These are phyloP conservation scores for Poeciliopsis occidentalis DNA, from an alignment of 2,113 vertebrate species.

Conservation along the genomic window DNA sequence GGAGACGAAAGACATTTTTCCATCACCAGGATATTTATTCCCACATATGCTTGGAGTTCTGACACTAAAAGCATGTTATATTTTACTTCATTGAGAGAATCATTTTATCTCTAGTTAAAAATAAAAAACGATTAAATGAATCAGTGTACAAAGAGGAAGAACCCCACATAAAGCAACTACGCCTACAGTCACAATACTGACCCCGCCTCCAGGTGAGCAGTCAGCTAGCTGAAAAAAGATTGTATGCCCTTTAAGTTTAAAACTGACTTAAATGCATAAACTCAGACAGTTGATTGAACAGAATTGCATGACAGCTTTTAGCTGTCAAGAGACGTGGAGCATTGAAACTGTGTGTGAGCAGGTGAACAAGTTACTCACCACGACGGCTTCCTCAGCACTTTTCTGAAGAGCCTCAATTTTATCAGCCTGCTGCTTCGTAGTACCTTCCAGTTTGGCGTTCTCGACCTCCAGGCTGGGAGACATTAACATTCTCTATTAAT, in stretches of 20 bases:
- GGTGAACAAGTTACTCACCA: constrained; percentile 76
- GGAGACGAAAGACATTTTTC: constrained; percentile 21
- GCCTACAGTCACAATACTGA: constrained; percentile 77
- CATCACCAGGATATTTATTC: constrained; percentile 32
- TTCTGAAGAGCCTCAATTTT: constrained; percentile 86
- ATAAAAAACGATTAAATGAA: background rate
- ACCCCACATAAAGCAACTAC: constrained; percentile 57
- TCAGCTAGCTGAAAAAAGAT: constrained; percentile 81
- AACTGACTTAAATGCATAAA: background rate
- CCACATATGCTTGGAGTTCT: background rate
- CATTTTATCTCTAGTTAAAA: background rate
- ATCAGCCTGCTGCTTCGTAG: constrained; percentile 82
- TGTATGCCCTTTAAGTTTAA: constrained; percentile 49
- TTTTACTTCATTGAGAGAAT: background rate
- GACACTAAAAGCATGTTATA: background rate
- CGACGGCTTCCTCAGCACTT: constrained; percentile 75
- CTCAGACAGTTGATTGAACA: background rate
- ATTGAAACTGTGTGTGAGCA: background rate
- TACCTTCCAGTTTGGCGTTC: constrained; percentile 85
- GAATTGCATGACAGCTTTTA: background rate
- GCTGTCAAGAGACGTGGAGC: background rate
- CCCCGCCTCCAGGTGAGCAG: constrained; percentile 77
- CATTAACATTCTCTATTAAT: constrained; percentile 4
- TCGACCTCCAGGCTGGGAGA: constrained; percentile 88
- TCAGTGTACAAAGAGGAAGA: background rate